Percentiles rank a stretch among this genome's conserved stretches.
Evolutionary conservation across 1,140 invertebrate species (phyloP).

Genomic region (Oscheius sp.): DNA sequence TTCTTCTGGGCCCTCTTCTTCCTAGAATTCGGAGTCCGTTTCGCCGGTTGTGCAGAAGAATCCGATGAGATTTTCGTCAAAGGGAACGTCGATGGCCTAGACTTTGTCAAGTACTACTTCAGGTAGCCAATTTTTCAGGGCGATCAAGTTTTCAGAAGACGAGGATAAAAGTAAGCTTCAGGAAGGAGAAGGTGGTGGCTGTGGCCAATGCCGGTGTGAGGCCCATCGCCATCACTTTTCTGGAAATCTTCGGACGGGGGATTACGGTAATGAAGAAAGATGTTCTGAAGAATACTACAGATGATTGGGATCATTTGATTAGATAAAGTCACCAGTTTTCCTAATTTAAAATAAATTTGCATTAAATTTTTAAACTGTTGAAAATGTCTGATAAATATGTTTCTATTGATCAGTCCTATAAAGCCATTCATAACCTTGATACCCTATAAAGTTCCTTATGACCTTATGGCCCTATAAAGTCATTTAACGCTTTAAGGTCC

Average conservation of each 20-base stretch:
- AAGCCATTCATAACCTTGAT: too few species aligned
- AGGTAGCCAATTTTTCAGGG: background rate
- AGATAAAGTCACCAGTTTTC: too few species aligned
- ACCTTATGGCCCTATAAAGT: too few species aligned
- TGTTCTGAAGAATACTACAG: slow-evolving; percentile 8
- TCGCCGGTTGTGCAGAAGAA: slow-evolving; percentile 17
- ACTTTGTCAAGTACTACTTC: slow-evolving; percentile 26
- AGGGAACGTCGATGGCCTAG: slow-evolving; percentile 22
- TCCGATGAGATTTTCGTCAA: slow-evolving; percentile 19
- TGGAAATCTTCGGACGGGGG: slow-evolving; percentile 25
- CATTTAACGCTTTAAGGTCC: too few species aligned
- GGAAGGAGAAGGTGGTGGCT: slow-evolving; percentile 25
- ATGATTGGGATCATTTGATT: too few species aligned
- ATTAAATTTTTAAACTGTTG: too few species aligned
- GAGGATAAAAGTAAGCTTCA: too few species aligned
- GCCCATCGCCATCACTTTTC: slow-evolving; percentile 4
- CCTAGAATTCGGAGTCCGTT: slow-evolving; percentile 29
- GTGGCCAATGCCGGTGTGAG: slow-evolving; percentile 13
- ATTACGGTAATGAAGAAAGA: slow-evolving; percentile 24
- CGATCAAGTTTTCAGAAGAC: background rate
- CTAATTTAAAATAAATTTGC: too few species aligned
- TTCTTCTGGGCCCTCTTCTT: slow-evolving; percentile 38
- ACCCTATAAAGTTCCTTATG: too few species aligned
- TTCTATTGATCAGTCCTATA: too few species aligned
- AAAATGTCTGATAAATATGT: too few species aligned